Conservation (phyloP, 1,140 invertebrate genomes). For the Zeugodacus cucurbitae region DNA sequence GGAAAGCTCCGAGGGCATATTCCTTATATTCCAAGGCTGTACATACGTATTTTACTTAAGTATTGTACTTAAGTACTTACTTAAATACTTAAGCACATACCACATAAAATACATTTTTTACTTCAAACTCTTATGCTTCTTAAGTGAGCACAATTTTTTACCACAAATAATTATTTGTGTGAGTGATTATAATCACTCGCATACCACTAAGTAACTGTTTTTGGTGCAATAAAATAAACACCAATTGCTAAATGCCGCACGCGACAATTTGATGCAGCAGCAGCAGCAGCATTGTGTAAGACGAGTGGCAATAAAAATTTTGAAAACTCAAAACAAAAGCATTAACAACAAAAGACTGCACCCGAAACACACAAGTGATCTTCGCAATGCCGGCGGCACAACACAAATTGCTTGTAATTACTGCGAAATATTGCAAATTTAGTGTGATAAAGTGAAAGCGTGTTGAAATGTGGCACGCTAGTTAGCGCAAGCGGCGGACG, state of each 20-base stretch:
- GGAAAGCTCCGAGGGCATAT: too few relatives aligned
- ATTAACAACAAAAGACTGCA: background rate
- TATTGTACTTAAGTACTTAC: background rate
- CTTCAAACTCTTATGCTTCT: too few relatives aligned
- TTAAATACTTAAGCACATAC: background rate
- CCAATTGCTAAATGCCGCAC: background rate
- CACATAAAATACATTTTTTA: too few relatives aligned
- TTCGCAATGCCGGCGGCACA: slow-evolving; percentile 5
- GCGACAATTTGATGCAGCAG: too few relatives aligned
- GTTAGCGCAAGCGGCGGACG: background rate
- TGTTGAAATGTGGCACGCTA: slow-evolving; percentile 35
- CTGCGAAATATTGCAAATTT: slow-evolving; percentile 33
- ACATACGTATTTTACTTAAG: too few relatives aligned
- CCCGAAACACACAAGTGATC: background rate
- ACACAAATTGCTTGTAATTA: slow-evolving; percentile 29
- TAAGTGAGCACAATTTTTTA: background rate
- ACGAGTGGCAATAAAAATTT: slow-evolving; percentile 3
- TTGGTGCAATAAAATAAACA: slow-evolving; percentile 13
- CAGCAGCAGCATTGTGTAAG: background rate
- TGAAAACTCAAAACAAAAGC: background rate
- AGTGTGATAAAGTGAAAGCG: slow-evolving; percentile 38
- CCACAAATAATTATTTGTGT: too few relatives aligned
- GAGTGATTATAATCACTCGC: too few relatives aligned
- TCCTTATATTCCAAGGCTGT: too few relatives aligned
- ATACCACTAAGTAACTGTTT: background rate